Percentiles rank a stretch among this genome's conserved stretches.
These are phyloP conservation scores for Cantharis rufa DNA, from an alignment of 2,888 invertebrate genomes.

Conservation along the genomic window DNA sequence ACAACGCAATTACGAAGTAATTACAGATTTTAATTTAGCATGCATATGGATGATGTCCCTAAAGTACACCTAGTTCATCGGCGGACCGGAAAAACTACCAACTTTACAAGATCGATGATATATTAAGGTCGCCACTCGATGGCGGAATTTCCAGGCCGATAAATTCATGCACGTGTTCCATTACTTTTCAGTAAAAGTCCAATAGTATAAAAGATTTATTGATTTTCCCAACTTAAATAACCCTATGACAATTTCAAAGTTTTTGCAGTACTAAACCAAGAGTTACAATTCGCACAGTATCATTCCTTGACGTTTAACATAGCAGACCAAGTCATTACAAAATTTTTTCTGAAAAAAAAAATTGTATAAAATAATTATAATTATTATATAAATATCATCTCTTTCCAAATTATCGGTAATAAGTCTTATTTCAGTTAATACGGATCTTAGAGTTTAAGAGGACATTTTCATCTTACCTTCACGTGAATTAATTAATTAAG, in stretches of 20 bases:
- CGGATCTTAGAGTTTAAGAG: too few species aligned
- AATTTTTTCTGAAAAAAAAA: too few species aligned
- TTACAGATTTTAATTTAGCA: constrained; percentile 8
- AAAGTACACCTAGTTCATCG: constrained; percentile 2
- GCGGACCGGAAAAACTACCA: constrained; percentile 12
- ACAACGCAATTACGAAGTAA: constrained; percentile 4
- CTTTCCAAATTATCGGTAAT: too few species aligned
- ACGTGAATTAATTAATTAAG: too few species aligned
- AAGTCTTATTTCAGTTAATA: too few species aligned
- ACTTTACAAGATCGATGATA: constrained; percentile 15
- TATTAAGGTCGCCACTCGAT: constrained; percentile 19
- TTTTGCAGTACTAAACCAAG: background rate
- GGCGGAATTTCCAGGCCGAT: constrained; percentile 18
- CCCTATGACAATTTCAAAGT: background rate
- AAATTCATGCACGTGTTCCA: constrained; percentile 16
- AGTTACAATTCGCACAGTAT: background rate
- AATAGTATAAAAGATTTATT: constrained; percentile 11
- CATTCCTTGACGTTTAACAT: background rate
- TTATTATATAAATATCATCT: too few species aligned
- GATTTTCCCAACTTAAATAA: constrained; percentile 5
- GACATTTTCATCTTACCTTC: too few species aligned
- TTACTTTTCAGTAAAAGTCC: constrained; percentile 14
- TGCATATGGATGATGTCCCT: background rate
- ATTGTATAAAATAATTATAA: too few species aligned
- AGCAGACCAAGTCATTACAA: background rate